Base-by-base conservation (phyloP, 2,888 invertebrate genomes). In the Saturnia pavonia region DNA sequence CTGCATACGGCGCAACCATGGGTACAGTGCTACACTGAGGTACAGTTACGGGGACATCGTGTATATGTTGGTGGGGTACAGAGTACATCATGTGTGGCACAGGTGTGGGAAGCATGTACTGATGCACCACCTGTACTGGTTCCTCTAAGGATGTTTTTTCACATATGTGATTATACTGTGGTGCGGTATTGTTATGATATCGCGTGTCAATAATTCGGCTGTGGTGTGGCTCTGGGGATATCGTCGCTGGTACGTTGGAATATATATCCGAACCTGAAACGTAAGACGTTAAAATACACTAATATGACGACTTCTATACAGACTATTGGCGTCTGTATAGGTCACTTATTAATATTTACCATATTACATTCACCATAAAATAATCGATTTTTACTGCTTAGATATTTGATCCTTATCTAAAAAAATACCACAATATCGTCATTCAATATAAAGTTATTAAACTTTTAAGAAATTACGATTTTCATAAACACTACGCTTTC, bases 1-100 rank as follows among this genome's bases (percentile, higher is more conserved):
- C 86, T 2, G 87, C 88, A 77, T 92, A 93, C 0, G 91, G 89
- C 0, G 87, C 80, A 87, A 92, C 87, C 81, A 92, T 80, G 1
- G 91, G 85, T 3, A 89, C 82, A 1, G 86, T 80, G 69, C 83
- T 82, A 73, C 86, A 87, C 27, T 85, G 85, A 0, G 85, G 79
- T 16, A 86, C 77, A 1, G 87, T 75, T 7, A 81, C 81, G 1
- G 88, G 83, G 25, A 87, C 80, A 48, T 88, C 77, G 71, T 82
- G 84, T 72, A 85, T 72, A 69, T 84, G 83, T 51, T 76, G 78
- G 19, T 77, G 84, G 0, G 85, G 84, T 27, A 81, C 69, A 0
- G 88, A 85, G 76, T 89, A 90, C 82, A 91, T 79, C 79, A 88
- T 78, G 54, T 85, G 87, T 0, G 87, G 85, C 19, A 84, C 67